These are phyloP conservation scores for Tor tambroides DNA, from an alignment of 2,113 vertebrate genomes.

Conservation along the genomic window DNA sequence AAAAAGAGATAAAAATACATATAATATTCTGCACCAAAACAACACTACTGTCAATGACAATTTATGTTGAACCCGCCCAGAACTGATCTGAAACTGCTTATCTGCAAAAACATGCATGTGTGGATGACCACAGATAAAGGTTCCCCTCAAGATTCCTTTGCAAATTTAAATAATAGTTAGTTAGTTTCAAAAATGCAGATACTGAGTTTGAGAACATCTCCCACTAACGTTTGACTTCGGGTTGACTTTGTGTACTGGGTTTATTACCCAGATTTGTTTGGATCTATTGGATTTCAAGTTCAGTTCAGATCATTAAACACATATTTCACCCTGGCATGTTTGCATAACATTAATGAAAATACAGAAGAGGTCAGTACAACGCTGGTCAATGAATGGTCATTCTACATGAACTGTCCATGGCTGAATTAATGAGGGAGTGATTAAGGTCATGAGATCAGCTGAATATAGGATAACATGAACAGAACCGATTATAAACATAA, in stretches of 20 bases:
- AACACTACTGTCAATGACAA: not conserved
- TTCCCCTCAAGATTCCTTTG: not conserved
- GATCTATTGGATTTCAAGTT: not conserved
- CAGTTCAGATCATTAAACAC: not conserved
- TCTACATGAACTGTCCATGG: not conserved
- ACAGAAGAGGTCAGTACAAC: not conserved
- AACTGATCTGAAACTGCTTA: slow-evolving; percentile 8
- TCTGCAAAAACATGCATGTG: slow-evolving; percentile 5
- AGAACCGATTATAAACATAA: slow-evolving; percentile 69
- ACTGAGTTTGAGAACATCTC: not conserved
- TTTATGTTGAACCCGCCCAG: not conserved
- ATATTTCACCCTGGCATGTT: not conserved
- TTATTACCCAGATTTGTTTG: not conserved
- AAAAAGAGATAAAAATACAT: not conserved
- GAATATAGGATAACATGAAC: slow-evolving; percentile 57
- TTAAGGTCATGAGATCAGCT: slow-evolving; percentile 47
- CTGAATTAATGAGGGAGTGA: slow-evolving; percentile 58
- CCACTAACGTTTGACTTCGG: not conserved
- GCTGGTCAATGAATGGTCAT: not conserved
- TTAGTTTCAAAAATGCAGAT: no score
- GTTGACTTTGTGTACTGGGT: no score
- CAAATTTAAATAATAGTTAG: not conserved
- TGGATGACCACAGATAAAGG: slow-evolving; percentile 34
- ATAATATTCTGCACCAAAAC: not conserved
- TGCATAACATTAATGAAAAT: not conserved